These are phyloP conservation scores for Stenodema calcarata DNA, from an alignment of 2,888 invertebrate genomes.

Conservation along the genomic window DNA sequence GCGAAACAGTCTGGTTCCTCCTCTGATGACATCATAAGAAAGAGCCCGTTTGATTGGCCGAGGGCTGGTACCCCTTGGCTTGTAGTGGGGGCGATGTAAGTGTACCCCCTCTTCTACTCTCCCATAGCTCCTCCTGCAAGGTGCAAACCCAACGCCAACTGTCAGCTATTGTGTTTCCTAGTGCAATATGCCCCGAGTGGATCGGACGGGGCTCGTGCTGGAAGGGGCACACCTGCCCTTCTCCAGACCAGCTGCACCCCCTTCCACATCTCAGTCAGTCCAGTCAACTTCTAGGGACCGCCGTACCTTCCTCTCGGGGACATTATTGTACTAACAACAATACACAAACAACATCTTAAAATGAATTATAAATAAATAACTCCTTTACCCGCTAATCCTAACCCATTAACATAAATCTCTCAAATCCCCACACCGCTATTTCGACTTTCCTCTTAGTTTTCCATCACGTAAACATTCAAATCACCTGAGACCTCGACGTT, in stretches of 20 bases:
- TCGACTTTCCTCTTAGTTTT: background rate
- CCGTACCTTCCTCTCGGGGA: constrained; percentile 19
- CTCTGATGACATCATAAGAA: constrained; percentile 96
- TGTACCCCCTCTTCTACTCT: constrained; percentile 57
- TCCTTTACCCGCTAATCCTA: background rate
- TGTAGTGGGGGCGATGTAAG: constrained; percentile 54
- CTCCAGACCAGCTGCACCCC: constrained; percentile 39
- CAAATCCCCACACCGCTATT: background rate
- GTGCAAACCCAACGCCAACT: constrained; percentile 58
- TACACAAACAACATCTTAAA: constrained; percentile 8
- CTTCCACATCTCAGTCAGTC: constrained; percentile 8
- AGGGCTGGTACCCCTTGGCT: constrained; percentile 62
- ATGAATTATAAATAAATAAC: background rate
- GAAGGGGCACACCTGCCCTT: constrained; percentile 49
- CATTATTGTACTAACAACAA: constrained; percentile 22
- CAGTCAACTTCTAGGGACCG: too few species aligned
- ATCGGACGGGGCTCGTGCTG: constrained; percentile 35
- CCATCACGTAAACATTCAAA: background rate
- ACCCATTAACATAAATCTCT: background rate
- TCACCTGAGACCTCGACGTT: background rate
- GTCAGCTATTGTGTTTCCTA: constrained; percentile 56
- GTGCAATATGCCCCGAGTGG: constrained; percentile 50
- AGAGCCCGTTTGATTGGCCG: constrained; percentile 82
- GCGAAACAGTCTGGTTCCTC: constrained; percentile 93
- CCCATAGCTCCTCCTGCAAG: constrained; percentile 58